Percentiles rank a stretch among this genome's conserved stretches.
phyloP scores from a whole-genome alignment of 2,797 vertebrate species.

The Aulostomus chinensis region DNA sequence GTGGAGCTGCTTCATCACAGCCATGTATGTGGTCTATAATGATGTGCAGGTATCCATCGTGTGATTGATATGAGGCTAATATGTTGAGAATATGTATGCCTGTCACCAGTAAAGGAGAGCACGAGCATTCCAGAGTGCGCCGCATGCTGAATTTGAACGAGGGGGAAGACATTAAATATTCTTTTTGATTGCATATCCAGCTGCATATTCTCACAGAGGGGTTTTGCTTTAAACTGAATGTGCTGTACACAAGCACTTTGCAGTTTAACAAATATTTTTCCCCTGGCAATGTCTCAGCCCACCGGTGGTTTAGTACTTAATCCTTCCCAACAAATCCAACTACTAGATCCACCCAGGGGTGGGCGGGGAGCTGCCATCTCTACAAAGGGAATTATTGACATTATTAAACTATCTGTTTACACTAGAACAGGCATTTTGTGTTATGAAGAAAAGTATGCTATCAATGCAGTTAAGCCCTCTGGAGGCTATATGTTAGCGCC shows the following conservation, averaged over 20 bases:
- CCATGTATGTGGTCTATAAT: conserved; percentile 18
- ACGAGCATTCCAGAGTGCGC: conserved; percentile 42
- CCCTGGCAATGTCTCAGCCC: conserved; percentile 73
- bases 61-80: conserved; percentile 45
- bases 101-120: conserved; percentile 60
- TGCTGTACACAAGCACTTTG: conserved; percentile 80
- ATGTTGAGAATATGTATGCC: conserved; percentile 50
- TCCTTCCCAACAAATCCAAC: conserved; percentile 71
- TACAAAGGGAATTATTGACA: conserved; percentile 79
- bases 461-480: conserved; percentile 38
- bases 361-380: conserved; percentile 59
- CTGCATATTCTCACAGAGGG: conserved; percentile 72
- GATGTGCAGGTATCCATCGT: conserved; percentile 27
- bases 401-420: conserved; percentile 73
- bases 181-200: conserved; percentile 79
- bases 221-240: conserved; percentile 74
- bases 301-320: conserved; percentile 71
- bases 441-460: conserved; percentile 48
- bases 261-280: conserved; percentile 79
- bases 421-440: conserved; percentile 49
- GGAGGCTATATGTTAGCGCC: conserved; percentile 41
- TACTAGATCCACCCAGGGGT: conserved; percentile 46
- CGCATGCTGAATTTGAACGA: conserved; percentile 68
- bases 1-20: conserved; percentile 1
- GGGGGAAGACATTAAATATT: conserved; percentile 78